phyloP scores from a whole-genome alignment of 2,113 vertebrate species.

The Cheilinus undulatus region DNA sequence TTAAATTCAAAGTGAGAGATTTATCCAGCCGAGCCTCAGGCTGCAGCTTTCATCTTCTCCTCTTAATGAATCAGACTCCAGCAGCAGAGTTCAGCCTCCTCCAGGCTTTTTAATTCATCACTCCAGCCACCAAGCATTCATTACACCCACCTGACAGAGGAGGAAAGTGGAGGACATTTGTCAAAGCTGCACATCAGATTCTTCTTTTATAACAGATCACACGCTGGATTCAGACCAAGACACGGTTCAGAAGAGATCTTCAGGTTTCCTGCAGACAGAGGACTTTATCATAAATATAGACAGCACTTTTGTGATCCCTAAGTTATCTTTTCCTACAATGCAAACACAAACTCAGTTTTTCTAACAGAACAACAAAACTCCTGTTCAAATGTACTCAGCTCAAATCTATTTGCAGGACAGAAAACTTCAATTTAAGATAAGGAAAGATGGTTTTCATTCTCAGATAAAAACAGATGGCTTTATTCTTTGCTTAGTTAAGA shows the following conservation, averaged over 20 bases:
- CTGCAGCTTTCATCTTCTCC: slow-evolving; percentile 44
- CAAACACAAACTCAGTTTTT: neutral
- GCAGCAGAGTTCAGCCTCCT: slow-evolving; percentile 44
- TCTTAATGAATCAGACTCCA: slow-evolving; percentile 46
- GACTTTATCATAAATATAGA: neutral
- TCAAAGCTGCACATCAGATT: neutral
- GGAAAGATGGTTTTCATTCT: too few species aligned
- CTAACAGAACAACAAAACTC: too few species aligned
- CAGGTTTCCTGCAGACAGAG: neutral
- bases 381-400: too few species aligned
- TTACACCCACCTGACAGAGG: slow-evolving; percentile 2
- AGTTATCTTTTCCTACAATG: too few species aligned
- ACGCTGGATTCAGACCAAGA: neutral
- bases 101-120: slow-evolving; percentile 35
- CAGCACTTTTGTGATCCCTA: too few species aligned
- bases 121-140: slow-evolving; percentile 3
- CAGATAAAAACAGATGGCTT: too few species aligned
- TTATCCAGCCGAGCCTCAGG: slow-evolving; percentile 25
- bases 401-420: too few species aligned
- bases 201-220: neutral
- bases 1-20: neutral
- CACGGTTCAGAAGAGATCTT: neutral
- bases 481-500: too few species aligned
- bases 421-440: too few species aligned
- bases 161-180: slow-evolving; percentile 23